Conservation (phyloP, 2,797 vertebrate species). For the Enteromius afrohamiltoni region DNA sequence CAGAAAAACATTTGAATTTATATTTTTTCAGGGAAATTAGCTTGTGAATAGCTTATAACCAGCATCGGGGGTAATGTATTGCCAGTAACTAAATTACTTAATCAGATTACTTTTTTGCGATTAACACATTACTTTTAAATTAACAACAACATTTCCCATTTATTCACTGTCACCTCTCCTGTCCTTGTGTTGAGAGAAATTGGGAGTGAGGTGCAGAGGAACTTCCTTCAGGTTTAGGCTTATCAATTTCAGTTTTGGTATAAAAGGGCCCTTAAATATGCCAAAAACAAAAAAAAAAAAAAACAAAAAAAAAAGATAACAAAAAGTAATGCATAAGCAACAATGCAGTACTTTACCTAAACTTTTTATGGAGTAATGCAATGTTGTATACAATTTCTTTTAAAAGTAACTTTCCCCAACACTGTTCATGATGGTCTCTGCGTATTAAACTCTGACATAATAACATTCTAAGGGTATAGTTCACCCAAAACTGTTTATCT, state of each 20-base stretch:
- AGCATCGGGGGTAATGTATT: neutral
- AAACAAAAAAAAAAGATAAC: neutral
- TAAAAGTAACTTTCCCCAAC: neutral
- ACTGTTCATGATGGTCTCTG: neutral
- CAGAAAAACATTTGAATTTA: no score
- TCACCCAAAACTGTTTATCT: no score
- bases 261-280: neutral
- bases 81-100: neutral
- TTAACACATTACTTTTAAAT: neutral
- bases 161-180: neutral
- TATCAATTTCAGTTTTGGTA: neutral
- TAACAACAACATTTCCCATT: neutral
- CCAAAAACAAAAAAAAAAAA: neutral
- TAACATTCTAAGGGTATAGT: neutral
- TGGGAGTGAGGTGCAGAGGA: neutral
- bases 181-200: neutral
- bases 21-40: neutral
- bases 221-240: neutral
- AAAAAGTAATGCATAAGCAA: neutral
- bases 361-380: neutral
- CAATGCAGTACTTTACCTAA: neutral
- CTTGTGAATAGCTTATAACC: neutral
- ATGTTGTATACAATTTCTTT: neutral
- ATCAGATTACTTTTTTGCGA: neutral
- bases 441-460: neutral